Evolutionary conservation across 2,797 vertebrate species (phyloP).

Genomic region (Pseudochromis fuscus): DNA sequence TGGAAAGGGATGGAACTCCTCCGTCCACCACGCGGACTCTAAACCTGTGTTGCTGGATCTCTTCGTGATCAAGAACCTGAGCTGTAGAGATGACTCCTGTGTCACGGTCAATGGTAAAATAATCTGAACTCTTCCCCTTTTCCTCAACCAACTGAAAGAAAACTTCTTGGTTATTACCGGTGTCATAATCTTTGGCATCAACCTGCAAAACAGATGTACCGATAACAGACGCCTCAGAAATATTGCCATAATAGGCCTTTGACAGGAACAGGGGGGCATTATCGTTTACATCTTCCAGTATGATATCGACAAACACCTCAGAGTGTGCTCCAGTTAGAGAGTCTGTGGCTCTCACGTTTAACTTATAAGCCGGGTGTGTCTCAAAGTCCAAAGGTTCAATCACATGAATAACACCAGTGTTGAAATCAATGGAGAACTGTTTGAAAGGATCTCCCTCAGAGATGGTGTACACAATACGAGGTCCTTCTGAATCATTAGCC

Average conservation of each 20-base stretch:
- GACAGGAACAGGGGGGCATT: constrained; percentile 90
- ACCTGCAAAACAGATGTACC: constrained; percentile 90
- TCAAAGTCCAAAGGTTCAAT: constrained; percentile 94
- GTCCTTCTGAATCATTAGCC: constrained; percentile 95
- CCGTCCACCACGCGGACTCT: constrained; percentile 90
- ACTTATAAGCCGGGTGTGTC: constrained; percentile 95
- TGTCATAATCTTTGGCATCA: constrained; percentile 91
- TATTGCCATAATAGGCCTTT: constrained; percentile 85
- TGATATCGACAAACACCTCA: constrained; percentile 95
- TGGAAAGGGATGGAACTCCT: constrained; percentile 92
- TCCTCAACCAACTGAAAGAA: constrained; percentile 93
- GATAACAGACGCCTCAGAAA: constrained; percentile 94
- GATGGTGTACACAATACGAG: constrained; percentile 95
- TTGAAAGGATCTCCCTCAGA: constrained; percentile 94
- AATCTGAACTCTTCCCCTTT: constrained; percentile 85
- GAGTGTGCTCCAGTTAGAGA: constrained; percentile 93
- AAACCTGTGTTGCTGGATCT: constrained; percentile 86
- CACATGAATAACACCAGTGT: constrained; percentile 95
- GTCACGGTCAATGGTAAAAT: constrained; percentile 90
- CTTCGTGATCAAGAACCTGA: constrained; percentile 91
- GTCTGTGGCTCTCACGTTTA: constrained; percentile 93
- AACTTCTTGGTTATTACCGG: constrained; percentile 90
- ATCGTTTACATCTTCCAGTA: constrained; percentile 96
- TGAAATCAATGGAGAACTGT: constrained; percentile 96
- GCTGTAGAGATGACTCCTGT: constrained; percentile 90